Conservation (phyloP, 2,113 vertebrate species). For the Micromys minutus region DNA sequence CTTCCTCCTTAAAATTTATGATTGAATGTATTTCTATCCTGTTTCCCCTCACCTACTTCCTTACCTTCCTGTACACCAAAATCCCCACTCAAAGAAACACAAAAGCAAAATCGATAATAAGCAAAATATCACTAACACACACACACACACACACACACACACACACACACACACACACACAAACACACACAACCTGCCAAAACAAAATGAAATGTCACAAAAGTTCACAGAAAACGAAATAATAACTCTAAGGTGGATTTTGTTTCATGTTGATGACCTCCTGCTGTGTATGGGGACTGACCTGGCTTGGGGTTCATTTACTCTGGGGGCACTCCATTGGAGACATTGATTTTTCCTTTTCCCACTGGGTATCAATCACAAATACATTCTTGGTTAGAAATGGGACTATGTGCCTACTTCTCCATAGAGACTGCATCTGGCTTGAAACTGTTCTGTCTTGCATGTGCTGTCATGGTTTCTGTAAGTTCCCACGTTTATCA, state of each 20-base stretch:
- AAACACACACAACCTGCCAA: too few species aligned
- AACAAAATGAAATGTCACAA: neutral
- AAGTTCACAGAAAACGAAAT: neutral
- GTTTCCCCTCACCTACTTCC: neutral
- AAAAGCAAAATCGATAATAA: neutral
- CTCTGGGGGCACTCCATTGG: neutral
- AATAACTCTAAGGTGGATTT: neutral
- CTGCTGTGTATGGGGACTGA: too few species aligned
- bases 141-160: too few species aligned
- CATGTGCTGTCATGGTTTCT: neutral
- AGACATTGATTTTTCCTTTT: neutral
- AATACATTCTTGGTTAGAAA: neutral
- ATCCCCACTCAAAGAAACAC: neutral
- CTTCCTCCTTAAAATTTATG: neutral
- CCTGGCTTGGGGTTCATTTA: too few species aligned
- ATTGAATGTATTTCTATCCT: neutral
- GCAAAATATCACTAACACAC: too few species aligned
- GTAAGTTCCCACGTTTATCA: neutral
- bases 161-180: too few species aligned
- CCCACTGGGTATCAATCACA: neutral
- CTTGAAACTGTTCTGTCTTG: neutral
- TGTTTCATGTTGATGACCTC: too few species aligned
- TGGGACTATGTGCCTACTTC: neutral
- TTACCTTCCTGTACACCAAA: neutral
- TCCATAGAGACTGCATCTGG: neutral